These are phyloP conservation scores for Drosophila pseudoobscura DNA, from an alignment of 1,140 invertebrate genomes.

Conservation along the genomic window DNA sequence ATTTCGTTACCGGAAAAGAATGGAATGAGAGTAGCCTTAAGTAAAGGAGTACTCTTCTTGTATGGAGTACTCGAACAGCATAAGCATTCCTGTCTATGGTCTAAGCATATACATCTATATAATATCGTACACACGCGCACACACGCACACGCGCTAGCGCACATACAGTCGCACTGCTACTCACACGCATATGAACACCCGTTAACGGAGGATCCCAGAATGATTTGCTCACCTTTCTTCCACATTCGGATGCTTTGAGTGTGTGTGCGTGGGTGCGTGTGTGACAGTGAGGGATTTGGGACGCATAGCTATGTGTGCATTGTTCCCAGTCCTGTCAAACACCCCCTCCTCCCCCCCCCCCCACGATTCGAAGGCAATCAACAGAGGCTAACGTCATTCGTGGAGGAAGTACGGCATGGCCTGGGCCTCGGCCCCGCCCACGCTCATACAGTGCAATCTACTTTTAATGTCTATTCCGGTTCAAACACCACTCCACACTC, in stretches of 20 bases:
- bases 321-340: too few relatives aligned
- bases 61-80: conserved; percentile 54
- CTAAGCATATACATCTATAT: conserved; percentile 54
- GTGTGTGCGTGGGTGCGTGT: conserved; percentile 13
- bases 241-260: conserved; percentile 15
- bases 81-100: conserved; percentile 73
- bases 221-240: conserved; percentile 26
- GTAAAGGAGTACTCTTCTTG: conserved; percentile 61
- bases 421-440: background rate
- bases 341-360: too few relatives aligned
- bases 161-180: conserved; percentile 28
- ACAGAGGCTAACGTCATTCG: conserved; percentile 76
- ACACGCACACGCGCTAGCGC: conserved; percentile 18
- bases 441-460: conserved; percentile 42
- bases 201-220: conserved; percentile 22
- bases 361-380: conserved; percentile 53
- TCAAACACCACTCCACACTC: conserved; percentile 1
- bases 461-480: conserved; percentile 38
- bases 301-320: background rate
- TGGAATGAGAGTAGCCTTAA: conserved; percentile 16
- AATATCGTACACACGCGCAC: conserved; percentile 43
- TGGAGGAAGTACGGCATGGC: conserved; percentile 28
- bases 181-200: conserved; percentile 32
- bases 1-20: conserved; percentile 51
- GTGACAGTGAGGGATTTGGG: background rate